Evolutionary conservation across 2,888 invertebrate genomes (phyloP).

Genomic region (Ischnus inquisitorius): DNA sequence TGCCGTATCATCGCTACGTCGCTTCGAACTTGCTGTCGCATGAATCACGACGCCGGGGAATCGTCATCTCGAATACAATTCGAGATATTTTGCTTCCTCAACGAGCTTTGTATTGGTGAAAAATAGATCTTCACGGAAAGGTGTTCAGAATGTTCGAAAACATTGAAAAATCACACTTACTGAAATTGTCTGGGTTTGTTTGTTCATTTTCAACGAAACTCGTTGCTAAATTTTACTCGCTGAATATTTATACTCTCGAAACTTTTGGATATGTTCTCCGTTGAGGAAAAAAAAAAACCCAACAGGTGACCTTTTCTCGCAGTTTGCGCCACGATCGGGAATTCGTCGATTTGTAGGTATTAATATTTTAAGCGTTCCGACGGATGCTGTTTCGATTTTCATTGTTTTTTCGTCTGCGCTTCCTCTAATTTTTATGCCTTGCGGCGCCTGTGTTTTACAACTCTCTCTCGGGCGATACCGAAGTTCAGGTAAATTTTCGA

Average conservation of each 20-base stretch:
- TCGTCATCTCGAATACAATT: slow-evolving; percentile 3
- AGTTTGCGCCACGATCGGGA: slow-evolving; percentile 40
- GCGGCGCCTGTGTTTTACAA: slow-evolving; percentile 68
- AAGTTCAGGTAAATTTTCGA: slow-evolving; percentile 29
- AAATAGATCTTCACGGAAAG: background rate
- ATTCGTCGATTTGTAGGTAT: slow-evolving; percentile 44
- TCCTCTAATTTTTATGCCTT: slow-evolving; percentile 54
- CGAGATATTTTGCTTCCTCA: background rate
- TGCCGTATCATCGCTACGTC: slow-evolving; percentile 57
- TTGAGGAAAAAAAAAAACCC: too few species aligned
- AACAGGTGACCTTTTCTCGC: slow-evolving; percentile 1
- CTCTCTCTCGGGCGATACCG: slow-evolving; percentile 47
- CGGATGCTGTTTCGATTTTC: slow-evolving; percentile 8
- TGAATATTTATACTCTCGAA: too few species aligned
- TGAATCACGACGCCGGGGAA: slow-evolving; percentile 73
- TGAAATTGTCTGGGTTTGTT: too few species aligned
- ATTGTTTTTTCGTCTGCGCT: slow-evolving; percentile 28
- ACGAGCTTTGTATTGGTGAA: background rate
- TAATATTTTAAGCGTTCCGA: background rate
- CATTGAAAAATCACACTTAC: too few species aligned
- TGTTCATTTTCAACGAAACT: too few species aligned
- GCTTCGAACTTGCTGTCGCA: slow-evolving; percentile 58
- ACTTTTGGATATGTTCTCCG: too few species aligned
- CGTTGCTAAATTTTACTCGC: too few species aligned
- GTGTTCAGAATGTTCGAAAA: too few species aligned